Percentiles rank a stretch among this genome's conserved stretches.
phyloP scores from a whole-genome alignment of 2,888 invertebrate genomes.

The Phalera bucephala region DNA sequence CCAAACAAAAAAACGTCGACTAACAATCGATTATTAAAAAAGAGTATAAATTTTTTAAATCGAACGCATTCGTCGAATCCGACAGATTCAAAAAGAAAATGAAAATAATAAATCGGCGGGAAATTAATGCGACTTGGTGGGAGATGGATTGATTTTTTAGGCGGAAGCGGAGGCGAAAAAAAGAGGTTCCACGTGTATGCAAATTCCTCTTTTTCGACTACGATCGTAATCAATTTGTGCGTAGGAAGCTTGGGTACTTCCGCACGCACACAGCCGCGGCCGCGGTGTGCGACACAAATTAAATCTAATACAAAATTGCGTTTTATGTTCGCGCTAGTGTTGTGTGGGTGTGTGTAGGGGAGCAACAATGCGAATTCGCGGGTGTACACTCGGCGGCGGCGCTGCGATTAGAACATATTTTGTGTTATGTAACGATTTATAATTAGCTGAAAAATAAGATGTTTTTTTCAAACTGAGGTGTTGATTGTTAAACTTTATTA shows the following conservation, averaged over 20 bases:
- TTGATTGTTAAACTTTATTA: too few relatives aligned
- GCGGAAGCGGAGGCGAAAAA: constrained; percentile 37
- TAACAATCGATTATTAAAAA: neutral
- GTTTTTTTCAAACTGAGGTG: too few relatives aligned
- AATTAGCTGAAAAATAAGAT: too few relatives aligned
- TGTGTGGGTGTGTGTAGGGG: constrained; percentile 72
- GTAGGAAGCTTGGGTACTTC: constrained; percentile 70
- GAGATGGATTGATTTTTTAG: constrained; percentile 53
- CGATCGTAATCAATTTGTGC: constrained; percentile 82
- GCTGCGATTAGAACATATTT: constrained; percentile 46
- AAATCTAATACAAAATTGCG: constrained; percentile 84
- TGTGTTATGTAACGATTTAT: constrained; percentile 18
- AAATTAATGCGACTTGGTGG: constrained; percentile 48
- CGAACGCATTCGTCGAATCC: constrained; percentile 3
- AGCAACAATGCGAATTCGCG: constrained; percentile 71
- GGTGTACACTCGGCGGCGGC: constrained; percentile 58
- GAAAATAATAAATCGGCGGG: constrained; percentile 41
- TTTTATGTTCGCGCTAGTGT: constrained; percentile 78
- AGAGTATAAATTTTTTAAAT: neutral
- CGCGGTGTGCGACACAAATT: constrained; percentile 67
- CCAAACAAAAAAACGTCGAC: neutral
- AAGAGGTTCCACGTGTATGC: constrained; percentile 67
- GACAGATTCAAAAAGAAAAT: constrained; percentile 27
- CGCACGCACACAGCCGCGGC: constrained; percentile 50
- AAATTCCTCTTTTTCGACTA: constrained; percentile 74